Evolutionary conservation across 2,888 invertebrate genomes (phyloP).

Genomic region (Drosophila yooni): DNA sequence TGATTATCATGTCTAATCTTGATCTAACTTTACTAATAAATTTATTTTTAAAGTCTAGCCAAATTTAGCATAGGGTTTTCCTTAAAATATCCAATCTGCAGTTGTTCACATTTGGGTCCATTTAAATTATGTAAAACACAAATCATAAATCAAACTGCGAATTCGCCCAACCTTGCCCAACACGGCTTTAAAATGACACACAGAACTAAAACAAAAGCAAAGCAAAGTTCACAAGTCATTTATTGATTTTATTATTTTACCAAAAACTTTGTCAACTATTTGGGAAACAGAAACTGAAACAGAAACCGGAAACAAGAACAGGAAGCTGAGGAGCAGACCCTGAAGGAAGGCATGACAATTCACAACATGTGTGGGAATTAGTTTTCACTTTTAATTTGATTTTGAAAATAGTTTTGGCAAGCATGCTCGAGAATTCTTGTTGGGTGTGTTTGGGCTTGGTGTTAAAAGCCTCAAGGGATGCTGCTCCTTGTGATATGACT

Average conservation of each 20-base stretch:
- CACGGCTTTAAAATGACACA: slow-evolving; percentile 33
- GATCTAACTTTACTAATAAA: neutral
- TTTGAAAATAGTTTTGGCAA: slow-evolving; percentile 60
- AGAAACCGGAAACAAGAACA: slow-evolving; percentile 24
- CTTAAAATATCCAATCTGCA: neutral
- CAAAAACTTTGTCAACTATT: slow-evolving; percentile 60
- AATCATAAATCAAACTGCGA: slow-evolving; percentile 52
- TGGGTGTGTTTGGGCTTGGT: slow-evolving; percentile 13
- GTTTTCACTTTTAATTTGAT: slow-evolving; percentile 69
- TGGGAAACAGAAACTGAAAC: slow-evolving; percentile 5
- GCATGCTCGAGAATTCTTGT: neutral
- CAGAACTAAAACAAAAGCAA: slow-evolving; percentile 23
- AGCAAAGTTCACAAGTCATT: slow-evolving; percentile 64
- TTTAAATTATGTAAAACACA: slow-evolving; percentile 8
- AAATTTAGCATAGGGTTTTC: neutral
- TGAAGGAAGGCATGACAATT: slow-evolving; percentile 38
- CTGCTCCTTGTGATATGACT: slow-evolving; percentile 23
- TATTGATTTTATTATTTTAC: slow-evolving; percentile 74
- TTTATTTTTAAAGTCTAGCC: neutral
- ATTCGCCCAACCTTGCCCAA: slow-evolving; percentile 33
- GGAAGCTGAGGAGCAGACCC: slow-evolving; percentile 12
- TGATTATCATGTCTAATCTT: neutral
- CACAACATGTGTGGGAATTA: slow-evolving; percentile 62
- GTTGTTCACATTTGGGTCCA: neutral
- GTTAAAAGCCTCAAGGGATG: slow-evolving; percentile 19